These are phyloP conservation scores for Lepetodrilus schrolli DNA, from an alignment of 2,888 invertebrate species.

Conservation along the genomic window DNA sequence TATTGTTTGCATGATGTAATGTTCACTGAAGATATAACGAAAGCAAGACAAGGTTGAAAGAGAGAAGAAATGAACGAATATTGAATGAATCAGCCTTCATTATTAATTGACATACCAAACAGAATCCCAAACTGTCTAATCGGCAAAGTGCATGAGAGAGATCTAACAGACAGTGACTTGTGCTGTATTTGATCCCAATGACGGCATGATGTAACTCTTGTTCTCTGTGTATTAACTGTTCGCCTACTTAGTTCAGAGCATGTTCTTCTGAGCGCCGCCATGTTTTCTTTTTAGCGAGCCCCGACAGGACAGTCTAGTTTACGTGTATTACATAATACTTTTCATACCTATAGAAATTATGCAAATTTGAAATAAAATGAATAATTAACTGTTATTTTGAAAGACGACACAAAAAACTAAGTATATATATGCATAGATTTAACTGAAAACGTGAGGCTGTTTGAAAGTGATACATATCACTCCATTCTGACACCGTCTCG, in stretches of 20 bases:
- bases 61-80: neutral
- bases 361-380: neutral
- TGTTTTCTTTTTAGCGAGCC: constrained; percentile 28
- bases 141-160: neutral
- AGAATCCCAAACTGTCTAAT: neutral
- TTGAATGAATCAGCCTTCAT: neutral
- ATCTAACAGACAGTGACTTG: neutral
- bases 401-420: too few relatives aligned
- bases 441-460: too few relatives aligned
- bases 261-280: constrained; percentile 45
- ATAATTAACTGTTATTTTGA: neutral
- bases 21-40: too few relatives aligned
- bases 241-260: constrained; percentile 35
- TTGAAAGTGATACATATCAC: neutral
- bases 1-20: too few relatives aligned
- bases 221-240: constrained; percentile 7
- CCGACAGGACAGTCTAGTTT: too few relatives aligned
- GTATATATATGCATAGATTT: too few relatives aligned
- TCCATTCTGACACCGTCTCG: constrained; percentile 4
- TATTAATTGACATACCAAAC: neutral
- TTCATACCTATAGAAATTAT: neutral
- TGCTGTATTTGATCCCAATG: neutral
- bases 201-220: neutral
- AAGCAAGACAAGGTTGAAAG: too few relatives aligned
- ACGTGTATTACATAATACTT: neutral